These are phyloP conservation scores for Patella vulgata DNA, from an alignment of 1,140 invertebrate species.

Conservation along the genomic window DNA sequence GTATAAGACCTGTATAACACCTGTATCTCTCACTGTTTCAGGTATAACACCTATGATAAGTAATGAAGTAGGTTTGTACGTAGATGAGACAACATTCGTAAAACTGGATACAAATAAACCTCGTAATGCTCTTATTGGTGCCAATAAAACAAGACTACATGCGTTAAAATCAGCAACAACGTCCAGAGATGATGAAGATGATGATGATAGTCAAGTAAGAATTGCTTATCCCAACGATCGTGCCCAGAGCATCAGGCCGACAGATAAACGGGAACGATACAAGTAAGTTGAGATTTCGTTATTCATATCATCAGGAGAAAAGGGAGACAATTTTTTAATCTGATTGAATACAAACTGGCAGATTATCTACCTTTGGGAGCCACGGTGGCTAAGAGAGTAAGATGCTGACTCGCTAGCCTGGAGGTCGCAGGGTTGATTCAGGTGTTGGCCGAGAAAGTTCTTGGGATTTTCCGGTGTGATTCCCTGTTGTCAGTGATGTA, in stretches of 20 bases:
- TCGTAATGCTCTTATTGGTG: conserved; percentile 53
- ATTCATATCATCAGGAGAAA: neutral
- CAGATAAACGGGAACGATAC: conserved; percentile 52
- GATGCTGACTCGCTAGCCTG: no score
- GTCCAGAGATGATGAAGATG: conserved; percentile 25
- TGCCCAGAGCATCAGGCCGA: conserved; percentile 61
- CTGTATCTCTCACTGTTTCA: no score
- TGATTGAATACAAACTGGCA: no score
- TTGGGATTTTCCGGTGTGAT: no score
- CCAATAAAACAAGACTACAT: conserved; percentile 51
- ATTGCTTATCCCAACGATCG: conserved; percentile 67
- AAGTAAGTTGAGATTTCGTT: conserved; percentile 48
- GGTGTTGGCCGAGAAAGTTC: no score
- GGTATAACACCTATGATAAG: conserved; percentile 65
- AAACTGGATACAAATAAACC: conserved; percentile 43
- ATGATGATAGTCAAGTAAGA: conserved; percentile 33
- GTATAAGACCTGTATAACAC: no score
- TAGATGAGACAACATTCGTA: conserved; percentile 53
- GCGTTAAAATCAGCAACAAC: conserved; percentile 26
- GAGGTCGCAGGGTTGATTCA: no score
- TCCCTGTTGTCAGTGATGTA: no score
- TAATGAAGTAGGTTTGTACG: conserved; percentile 66
- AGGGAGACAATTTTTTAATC: neutral
- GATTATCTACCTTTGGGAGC: no score
- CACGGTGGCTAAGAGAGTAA: no score